Evolutionary conservation across 2,888 invertebrate species (phyloP).

Genomic region (Acholoe squamosa): DNA sequence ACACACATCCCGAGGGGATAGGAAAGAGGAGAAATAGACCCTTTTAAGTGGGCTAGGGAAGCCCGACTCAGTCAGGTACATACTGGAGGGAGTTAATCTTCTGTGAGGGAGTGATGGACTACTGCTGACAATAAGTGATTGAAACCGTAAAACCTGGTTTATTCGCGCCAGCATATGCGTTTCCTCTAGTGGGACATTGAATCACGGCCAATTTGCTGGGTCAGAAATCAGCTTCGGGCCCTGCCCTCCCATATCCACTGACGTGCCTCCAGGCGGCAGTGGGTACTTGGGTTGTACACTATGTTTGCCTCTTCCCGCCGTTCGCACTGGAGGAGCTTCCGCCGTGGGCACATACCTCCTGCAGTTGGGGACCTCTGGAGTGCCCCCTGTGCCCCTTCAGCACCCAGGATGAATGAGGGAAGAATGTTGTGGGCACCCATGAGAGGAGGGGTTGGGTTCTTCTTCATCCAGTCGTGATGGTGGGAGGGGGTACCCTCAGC

Average conservation of each 20-base stretch:
- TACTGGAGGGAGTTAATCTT: neutral
- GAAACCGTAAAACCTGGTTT: slow-evolving; percentile 40
- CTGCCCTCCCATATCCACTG: neutral
- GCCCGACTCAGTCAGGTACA: neutral
- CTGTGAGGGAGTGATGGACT: neutral
- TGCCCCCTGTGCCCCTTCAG: slow-evolving; percentile 42
- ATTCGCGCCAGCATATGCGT: slow-evolving; percentile 21
- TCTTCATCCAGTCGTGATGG: neutral
- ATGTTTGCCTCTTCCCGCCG: slow-evolving; percentile 22
- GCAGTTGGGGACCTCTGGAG: slow-evolving; percentile 31
- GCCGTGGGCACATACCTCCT: slow-evolving; percentile 14
- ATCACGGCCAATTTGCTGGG: slow-evolving; percentile 44
- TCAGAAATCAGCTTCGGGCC: slow-evolving; percentile 20
- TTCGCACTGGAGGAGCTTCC: slow-evolving; percentile 11
- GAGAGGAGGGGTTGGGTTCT: neutral
- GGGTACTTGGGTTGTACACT: slow-evolving; percentile 37
- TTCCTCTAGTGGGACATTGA: slow-evolving; percentile 37
- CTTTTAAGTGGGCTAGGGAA: too few species aligned
- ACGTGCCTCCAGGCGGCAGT: neutral
- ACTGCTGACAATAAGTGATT: neutral
- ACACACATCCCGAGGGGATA: too few species aligned
- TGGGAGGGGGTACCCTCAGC: neutral
- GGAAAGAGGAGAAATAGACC: too few species aligned
- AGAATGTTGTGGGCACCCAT: neutral
- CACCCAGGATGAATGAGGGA: slow-evolving; percentile 47